Percentiles rank a stretch among this genome's conserved stretches.
Evolutionary conservation across 2,888 invertebrate genomes (phyloP).

Genomic region (Drosophila neotestacea): DNA sequence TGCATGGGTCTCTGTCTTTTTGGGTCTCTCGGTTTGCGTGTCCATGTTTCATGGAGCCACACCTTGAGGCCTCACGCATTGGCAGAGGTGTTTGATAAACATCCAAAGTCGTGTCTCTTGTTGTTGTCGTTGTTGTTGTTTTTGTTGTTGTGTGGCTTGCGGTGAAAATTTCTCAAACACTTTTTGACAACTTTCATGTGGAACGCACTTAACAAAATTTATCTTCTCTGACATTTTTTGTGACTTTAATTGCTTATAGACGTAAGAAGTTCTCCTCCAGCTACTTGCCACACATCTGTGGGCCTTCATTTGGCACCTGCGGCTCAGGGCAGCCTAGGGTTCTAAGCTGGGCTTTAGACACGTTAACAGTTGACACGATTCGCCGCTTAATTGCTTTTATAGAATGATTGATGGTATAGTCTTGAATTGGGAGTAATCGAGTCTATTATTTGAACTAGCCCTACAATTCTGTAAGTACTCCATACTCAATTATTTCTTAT

Average conservation of each 20-base stretch:
- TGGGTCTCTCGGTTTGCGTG: constrained; percentile 51
- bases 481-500: no score
- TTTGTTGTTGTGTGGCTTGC: constrained; percentile 31
- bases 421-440: constrained; percentile 30
- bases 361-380: constrained; percentile 69
- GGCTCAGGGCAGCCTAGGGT: constrained; percentile 19
- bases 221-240: constrained; percentile 77
- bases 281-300: constrained; percentile 59
- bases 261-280: constrained; percentile 59
- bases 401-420: constrained; percentile 61
- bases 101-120: constrained; percentile 59
- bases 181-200: constrained; percentile 81
- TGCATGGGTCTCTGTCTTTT: constrained; percentile 31
- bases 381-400: constrained; percentile 69
- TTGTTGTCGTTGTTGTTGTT: constrained; percentile 1
- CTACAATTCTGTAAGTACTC: no score
- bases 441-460: constrained; percentile 28
- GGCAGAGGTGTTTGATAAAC: constrained; percentile 70
- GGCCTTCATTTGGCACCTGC: constrained; percentile 42
- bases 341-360: constrained; percentile 42
- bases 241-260: constrained; percentile 77
- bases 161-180: constrained; percentile 78
- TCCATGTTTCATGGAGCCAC: constrained; percentile 58
- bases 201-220: constrained; percentile 82
- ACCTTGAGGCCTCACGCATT: constrained; percentile 77